A percentile compares a stretch with the other conserved stretches of the same genome.
Conservation (phyloP, 2,888 invertebrate genomes). For the Ormyrus pomaceus region DNA sequence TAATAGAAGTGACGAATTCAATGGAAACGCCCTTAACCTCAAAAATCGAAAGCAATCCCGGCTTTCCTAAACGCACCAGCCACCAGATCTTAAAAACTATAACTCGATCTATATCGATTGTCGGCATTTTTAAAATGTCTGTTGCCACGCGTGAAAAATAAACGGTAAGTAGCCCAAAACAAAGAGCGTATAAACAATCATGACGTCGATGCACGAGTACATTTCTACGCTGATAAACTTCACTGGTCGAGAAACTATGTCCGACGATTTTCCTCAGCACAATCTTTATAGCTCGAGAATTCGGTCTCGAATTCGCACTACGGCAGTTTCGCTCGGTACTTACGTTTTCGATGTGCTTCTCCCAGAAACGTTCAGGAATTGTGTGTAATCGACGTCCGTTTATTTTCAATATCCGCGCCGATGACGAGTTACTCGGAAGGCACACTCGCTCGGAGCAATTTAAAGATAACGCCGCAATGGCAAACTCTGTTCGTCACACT, state of each 20-base stretch:
- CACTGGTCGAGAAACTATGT: background rate
- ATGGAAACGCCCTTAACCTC: constrained; percentile 67
- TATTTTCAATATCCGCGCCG: constrained; percentile 50
- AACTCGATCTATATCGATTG: background rate
- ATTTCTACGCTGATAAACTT: background rate
- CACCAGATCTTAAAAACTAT: background rate
- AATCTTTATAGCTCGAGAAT: no score
- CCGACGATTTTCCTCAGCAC: no score
- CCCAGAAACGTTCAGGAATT: constrained; percentile 1
- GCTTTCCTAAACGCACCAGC: background rate
- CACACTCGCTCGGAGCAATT: constrained; percentile 38
- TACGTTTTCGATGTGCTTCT: constrained; percentile 17
- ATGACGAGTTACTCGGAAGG: constrained; percentile 47
- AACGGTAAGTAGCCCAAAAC: background rate
- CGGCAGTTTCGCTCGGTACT: background rate
- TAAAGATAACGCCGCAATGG: constrained; percentile 58
- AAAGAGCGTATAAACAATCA: background rate
- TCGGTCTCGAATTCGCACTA: no score
- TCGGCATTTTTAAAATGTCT: background rate
- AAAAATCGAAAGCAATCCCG: constrained; percentile 15
- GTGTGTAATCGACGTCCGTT: constrained; percentile 37
- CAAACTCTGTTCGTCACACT: constrained; percentile 28
- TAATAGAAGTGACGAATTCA: constrained; percentile 48
- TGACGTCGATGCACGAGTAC: constrained; percentile 18
- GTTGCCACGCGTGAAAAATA: constrained; percentile 31